Conservation (phyloP, 2,888 invertebrate genomes). For the Hylaea fasciaria region DNA sequence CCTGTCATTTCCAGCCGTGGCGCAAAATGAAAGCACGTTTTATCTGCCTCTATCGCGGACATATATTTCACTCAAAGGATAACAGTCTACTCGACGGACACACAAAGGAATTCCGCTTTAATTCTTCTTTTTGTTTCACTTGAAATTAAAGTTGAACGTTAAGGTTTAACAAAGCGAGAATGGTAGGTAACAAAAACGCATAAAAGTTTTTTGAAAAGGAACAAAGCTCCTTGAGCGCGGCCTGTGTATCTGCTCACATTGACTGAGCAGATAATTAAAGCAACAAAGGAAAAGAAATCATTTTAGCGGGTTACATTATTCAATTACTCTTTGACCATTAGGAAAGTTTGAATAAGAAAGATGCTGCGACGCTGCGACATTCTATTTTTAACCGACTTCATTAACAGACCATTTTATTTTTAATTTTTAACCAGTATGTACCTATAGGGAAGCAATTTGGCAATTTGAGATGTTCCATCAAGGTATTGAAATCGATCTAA, state of each 20-base stretch:
- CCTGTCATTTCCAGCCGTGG: conserved; percentile 64
- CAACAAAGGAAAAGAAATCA: conserved; percentile 37
- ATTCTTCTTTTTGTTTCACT: conserved; percentile 33
- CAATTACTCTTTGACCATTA: neutral
- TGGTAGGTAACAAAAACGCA: conserved; percentile 43
- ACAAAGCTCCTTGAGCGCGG: conserved; percentile 41
- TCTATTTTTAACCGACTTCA: too few relatives aligned
- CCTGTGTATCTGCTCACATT: conserved; percentile 39
- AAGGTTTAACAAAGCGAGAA: conserved; percentile 33
- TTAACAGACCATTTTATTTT: too few relatives aligned
- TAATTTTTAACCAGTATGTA: too few relatives aligned
- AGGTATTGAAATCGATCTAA: too few relatives aligned
- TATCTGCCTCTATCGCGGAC: conserved; percentile 64
- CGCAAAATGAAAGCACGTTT: conserved; percentile 67
- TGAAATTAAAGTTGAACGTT: conserved; percentile 44
- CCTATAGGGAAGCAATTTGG: neutral
- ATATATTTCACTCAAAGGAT: conserved; percentile 62
- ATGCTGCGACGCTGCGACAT: too few relatives aligned
- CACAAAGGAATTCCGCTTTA: conserved; percentile 47
- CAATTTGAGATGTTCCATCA: too few relatives aligned
- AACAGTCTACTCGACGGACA: conserved; percentile 49
- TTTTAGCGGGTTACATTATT: conserved; percentile 1
- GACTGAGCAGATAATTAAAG: conserved; percentile 40
- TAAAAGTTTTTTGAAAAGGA: conserved; percentile 44
- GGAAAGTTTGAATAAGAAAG: neutral